A percentile compares a stretch with the other conserved stretches of the same genome.
Evolutionary conservation across 2,888 invertebrate species (phyloP).

Genomic region (Xanthia icteritia): DNA sequence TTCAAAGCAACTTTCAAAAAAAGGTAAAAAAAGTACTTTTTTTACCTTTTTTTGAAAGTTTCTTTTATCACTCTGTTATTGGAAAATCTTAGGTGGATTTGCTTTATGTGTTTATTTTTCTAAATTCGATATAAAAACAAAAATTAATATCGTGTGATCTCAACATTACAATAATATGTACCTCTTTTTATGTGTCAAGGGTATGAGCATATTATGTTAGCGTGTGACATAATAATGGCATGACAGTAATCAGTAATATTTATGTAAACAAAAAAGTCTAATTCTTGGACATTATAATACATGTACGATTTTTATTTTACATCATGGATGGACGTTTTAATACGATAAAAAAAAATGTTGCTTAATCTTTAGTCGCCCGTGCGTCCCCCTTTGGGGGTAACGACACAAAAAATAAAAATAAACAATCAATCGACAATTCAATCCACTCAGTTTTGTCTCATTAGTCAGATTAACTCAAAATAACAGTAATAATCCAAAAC

Average conservation of each 20-base stretch:
- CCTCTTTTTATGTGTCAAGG: too few relatives aligned
- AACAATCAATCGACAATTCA: background rate
- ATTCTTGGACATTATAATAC: background rate
- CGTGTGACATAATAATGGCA: constrained; percentile 20
- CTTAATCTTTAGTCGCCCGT: background rate
- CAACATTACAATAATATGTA: background rate
- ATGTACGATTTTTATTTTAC: background rate
- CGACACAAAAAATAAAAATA: background rate
- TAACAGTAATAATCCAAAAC: background rate
- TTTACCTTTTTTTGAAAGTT: background rate
- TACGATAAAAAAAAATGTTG: background rate
- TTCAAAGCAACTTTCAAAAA: too few relatives aligned
- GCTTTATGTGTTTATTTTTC: background rate
- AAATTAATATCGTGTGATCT: background rate
- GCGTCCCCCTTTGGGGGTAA: background rate
- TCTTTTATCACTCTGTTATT: background rate
- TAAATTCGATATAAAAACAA: background rate
- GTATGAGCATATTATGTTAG: too few relatives aligned
- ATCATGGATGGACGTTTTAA: background rate
- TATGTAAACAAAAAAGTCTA: constrained; percentile 2
- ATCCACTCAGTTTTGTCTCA: background rate
- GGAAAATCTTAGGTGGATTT: background rate
- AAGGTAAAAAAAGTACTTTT: too few relatives aligned
- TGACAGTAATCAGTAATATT: constrained; percentile 1
- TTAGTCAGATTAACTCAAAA: background rate